Percentiles rank a stretch among this genome's conserved stretches.
Evolutionary conservation across 2,113 vertebrate genomes (phyloP).

Genomic region (Falcunculus frontatus): DNA sequence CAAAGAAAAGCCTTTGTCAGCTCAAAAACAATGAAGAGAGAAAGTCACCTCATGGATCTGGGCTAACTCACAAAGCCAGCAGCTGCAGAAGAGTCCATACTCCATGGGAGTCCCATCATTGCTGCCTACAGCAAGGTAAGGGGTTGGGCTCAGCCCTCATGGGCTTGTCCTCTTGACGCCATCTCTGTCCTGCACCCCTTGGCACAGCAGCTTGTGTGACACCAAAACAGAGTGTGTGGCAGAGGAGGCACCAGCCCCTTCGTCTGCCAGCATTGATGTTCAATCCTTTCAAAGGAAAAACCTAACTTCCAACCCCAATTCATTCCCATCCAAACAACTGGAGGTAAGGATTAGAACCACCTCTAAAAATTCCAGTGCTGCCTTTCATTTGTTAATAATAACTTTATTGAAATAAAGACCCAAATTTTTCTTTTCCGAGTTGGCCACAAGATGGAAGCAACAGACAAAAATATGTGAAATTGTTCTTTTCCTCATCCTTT

Average conservation of each 20-base stretch:
- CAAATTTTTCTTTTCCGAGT: background rate
- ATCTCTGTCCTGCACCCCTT: background rate
- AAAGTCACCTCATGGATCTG: background rate
- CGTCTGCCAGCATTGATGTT: background rate
- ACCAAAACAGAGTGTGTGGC: background rate
- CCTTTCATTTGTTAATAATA: background rate
- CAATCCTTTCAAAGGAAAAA: background rate
- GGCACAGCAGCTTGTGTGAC: rapidly evolving
- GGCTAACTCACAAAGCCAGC: background rate
- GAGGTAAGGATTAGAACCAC: background rate
- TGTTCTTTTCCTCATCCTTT: background rate
- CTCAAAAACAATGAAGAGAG: background rate
- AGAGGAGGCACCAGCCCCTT: background rate
- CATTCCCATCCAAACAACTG: background rate
- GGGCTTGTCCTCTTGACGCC: background rate
- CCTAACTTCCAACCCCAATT: background rate
- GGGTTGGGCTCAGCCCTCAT: background rate
- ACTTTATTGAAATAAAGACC: background rate
- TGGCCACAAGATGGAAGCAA: slow-evolving; percentile 78
- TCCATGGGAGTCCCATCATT: rapidly evolving
- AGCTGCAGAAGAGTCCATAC: background rate
- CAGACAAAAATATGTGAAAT: slow-evolving; percentile 36
- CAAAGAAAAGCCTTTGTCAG: background rate
- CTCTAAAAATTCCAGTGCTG: background rate
- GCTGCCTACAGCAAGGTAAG: background rate